phyloP scores from a whole-genome alignment of 1,140 invertebrate genomes.

The Procambarus virginalis region DNA sequence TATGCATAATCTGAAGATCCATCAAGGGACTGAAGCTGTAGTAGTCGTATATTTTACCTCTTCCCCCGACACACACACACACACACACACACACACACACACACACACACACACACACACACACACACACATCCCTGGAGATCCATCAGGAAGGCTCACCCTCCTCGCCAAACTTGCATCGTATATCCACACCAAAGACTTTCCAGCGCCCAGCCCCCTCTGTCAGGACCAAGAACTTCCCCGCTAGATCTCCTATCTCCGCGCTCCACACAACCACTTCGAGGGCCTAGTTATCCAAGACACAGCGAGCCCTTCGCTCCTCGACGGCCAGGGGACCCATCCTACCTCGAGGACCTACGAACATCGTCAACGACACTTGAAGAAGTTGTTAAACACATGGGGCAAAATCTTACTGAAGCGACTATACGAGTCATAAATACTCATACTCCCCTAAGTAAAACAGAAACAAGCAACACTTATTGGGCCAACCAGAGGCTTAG shows the following conservation, averaged over 20 bases:
- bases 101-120: neutral
- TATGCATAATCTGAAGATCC: constrained; percentile 7
- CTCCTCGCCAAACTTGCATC: neutral
- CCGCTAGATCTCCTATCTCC: neutral
- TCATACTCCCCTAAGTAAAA: no score
- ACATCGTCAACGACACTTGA: no score
- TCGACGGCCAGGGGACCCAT: no score
- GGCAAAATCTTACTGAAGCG: no score
- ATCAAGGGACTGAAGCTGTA: neutral
- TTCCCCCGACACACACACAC: neutral
- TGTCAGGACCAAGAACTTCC: neutral
- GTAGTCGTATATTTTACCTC: neutral
- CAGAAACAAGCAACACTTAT: no score
- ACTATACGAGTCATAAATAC: no score
- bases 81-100: neutral
- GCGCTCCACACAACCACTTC: no score
- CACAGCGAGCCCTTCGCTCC: no score
- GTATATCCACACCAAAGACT: neutral
- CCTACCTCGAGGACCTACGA: no score
- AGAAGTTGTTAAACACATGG: no score
- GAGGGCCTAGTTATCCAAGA: no score
- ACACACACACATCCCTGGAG: neutral
- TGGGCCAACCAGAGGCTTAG: no score
- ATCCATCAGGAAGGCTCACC: neutral
- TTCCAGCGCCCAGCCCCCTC: neutral